Evolutionary conservation across 2,113 vertebrate species (phyloP).

Genomic region (Peromyscus californicus): DNA sequence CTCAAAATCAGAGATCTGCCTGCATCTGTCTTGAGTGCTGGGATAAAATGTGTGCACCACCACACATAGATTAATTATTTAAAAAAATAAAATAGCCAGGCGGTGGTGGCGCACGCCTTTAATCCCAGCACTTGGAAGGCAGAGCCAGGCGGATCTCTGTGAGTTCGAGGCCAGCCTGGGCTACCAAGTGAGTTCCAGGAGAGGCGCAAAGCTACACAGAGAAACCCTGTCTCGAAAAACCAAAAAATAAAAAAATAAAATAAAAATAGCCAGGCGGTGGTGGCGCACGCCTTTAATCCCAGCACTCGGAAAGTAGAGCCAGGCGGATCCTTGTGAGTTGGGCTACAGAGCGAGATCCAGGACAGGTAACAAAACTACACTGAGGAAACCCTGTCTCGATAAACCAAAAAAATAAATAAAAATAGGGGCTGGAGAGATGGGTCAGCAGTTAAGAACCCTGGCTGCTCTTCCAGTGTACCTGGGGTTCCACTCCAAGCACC

Average conservation of each 20-base stretch:
- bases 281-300: background rate
- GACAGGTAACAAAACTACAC: background rate
- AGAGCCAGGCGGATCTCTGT: too few species aligned
- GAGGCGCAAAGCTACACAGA: too few species aligned
- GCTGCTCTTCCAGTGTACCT: background rate
- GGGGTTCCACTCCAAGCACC: background rate
- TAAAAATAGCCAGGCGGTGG: background rate
- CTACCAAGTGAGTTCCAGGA: too few species aligned
- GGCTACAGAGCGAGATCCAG: background rate
- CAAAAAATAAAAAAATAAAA: too few species aligned
- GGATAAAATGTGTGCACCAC: background rate
- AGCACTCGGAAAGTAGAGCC: background rate
- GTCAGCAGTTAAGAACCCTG: too few species aligned
- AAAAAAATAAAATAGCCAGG: background rate
- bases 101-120: too few species aligned
- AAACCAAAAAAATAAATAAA: background rate
- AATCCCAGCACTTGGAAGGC: too few species aligned
- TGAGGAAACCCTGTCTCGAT: background rate
- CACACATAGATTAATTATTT: background rate
- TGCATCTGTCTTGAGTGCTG: background rate
- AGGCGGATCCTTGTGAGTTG: background rate
- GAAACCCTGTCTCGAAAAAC: too few species aligned
- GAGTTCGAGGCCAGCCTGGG: too few species aligned
- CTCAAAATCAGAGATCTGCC: background rate
- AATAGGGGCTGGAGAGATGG: background rate